Percentiles rank a stretch among this genome's conserved stretches.
Evolutionary conservation across 2,888 invertebrate genomes (phyloP).

Genomic region (Apotomis turbidana): DNA sequence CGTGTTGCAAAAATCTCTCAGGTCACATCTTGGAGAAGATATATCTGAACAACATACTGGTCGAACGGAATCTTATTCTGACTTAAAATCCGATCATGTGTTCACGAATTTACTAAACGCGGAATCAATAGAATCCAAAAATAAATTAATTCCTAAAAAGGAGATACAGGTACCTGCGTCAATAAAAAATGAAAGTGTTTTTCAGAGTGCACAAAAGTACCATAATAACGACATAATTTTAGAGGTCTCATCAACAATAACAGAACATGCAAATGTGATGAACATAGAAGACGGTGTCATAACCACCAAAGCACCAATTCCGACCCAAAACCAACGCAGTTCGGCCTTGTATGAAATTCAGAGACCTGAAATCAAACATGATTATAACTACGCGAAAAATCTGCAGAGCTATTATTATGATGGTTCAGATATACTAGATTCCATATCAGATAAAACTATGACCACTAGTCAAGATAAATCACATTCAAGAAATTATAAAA

Average conservation of each 20-base stretch:
- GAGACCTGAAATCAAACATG: background rate
- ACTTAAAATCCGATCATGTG: too few species aligned
- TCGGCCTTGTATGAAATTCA: background rate
- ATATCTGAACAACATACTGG: too few species aligned
- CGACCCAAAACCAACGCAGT: background rate
- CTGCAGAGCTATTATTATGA: background rate
- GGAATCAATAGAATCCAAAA: too few species aligned
- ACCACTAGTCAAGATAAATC: background rate
- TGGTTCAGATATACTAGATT: background rate
- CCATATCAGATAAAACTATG: background rate
- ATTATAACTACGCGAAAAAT: background rate
- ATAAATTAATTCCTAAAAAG: too few species aligned
- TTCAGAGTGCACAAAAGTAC: background rate
- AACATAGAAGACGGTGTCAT: background rate
- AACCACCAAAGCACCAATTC: background rate
- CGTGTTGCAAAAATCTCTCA: too few species aligned
- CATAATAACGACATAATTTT: background rate
- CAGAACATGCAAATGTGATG: background rate
- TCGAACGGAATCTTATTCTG: too few species aligned
- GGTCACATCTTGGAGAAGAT: too few species aligned
- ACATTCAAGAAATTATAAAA: background rate
- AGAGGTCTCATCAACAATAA: background rate
- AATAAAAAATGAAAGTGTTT: background rate
- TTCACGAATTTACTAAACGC: too few species aligned
- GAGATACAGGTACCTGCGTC: background rate